phyloP scores from a whole-genome alignment of 2,113 vertebrate species.

The Cyanistes caeruleus region DNA sequence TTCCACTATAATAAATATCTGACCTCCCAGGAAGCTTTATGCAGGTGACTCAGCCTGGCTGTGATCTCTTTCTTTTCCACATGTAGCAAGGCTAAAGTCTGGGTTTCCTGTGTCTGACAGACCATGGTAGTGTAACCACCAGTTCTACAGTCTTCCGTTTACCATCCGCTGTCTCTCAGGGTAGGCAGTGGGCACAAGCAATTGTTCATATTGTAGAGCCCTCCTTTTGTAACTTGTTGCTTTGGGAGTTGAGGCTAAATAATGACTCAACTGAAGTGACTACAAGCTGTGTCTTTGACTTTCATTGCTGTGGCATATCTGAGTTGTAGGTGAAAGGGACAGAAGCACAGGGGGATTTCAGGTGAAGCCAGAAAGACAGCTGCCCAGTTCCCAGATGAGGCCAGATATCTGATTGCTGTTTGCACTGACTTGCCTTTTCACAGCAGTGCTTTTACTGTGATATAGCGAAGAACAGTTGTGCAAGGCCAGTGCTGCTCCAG shows the following conservation, averaged over 20 bases:
- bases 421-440: not conserved
- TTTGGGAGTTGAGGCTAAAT: not conserved
- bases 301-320: not conserved
- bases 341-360: not conserved
- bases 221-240: not conserved
- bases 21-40: not conserved
- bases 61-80: not conserved
- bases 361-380: not conserved
- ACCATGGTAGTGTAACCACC: not conserved
- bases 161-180: not conserved
- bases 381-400: not conserved
- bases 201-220: not conserved
- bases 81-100: not conserved
- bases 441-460: not conserved
- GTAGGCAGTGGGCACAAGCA: not conserved
- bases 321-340: not conserved
- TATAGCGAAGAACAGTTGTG: not conserved
- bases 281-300: not conserved
- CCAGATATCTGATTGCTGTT: not conserved
- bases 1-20: not conserved
- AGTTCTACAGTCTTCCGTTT: not conserved
- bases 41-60: not conserved
- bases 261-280: not conserved
- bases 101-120: not conserved
- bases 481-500: not conserved